Percentiles rank a stretch among this genome's conserved stretches.
These are phyloP conservation scores for Seriola aureovittata DNA, from an alignment of 2,113 vertebrate genomes.

Conservation along the genomic window DNA sequence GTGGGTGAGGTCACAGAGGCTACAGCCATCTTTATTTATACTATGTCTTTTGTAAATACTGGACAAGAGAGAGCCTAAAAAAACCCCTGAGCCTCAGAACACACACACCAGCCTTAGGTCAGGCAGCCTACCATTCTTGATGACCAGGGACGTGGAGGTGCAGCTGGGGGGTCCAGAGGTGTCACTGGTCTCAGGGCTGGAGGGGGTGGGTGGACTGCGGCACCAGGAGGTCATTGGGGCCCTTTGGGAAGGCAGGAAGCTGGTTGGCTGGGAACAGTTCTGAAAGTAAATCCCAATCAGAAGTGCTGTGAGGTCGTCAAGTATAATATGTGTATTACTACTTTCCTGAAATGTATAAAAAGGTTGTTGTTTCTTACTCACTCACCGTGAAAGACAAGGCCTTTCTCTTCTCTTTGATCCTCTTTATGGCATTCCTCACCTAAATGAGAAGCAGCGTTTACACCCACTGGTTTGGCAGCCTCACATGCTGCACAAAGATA, in stretches of 20 bases:
- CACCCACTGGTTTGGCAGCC: conserved; percentile 36
- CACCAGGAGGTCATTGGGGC: conserved; percentile 84
- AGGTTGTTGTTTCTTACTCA: conserved; percentile 32
- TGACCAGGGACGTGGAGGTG: conserved; percentile 79
- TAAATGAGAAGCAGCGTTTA: conserved; percentile 69
- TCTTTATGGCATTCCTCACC: conserved; percentile 93
- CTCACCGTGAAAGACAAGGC: conserved; percentile 88
- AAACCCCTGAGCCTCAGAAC: too few species aligned
- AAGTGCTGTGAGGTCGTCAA: neutral
- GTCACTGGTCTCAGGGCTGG: conserved; percentile 81
- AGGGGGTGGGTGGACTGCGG: conserved; percentile 72
- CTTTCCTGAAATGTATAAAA: neutral
- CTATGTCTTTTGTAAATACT: too few species aligned
- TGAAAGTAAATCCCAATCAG: conserved; percentile 66
- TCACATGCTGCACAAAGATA: conserved; percentile 46
- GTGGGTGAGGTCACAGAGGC: too few species aligned
- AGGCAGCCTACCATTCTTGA: conserved; percentile 80
- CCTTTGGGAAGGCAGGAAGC: conserved; percentile 85
- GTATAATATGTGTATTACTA: neutral
- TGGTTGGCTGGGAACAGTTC: conserved; percentile 89
- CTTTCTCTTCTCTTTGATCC: conserved; percentile 92
- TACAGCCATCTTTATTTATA: too few species aligned
- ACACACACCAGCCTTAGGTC: too few species aligned
- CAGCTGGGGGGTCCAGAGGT: conserved; percentile 73
- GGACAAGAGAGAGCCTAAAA: too few species aligned